phyloP scores from a whole-genome alignment of 2,888 invertebrate species.

The Lasioglossum marginatum region DNA sequence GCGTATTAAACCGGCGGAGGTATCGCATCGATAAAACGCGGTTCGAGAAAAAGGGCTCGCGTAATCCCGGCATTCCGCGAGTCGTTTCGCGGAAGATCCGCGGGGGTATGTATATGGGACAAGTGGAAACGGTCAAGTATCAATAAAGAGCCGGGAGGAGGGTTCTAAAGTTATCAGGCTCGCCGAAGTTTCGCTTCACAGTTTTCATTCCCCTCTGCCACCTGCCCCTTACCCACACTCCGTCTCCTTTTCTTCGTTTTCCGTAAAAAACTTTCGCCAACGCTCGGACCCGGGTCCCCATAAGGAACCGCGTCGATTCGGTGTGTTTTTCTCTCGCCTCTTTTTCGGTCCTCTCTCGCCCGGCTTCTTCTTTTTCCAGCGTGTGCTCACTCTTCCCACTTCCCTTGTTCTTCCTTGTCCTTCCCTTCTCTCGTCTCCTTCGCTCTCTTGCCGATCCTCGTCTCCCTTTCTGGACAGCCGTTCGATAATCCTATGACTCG shows the following conservation, averaged over 20 bases:
- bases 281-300: constrained; percentile 58
- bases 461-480: background rate
- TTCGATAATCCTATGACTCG: constrained; percentile 34
- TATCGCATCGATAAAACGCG: constrained; percentile 11
- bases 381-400: background rate
- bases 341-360: background rate
- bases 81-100: constrained; percentile 7
- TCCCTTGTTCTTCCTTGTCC: background rate
- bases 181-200: constrained; percentile 49
- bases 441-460: background rate
- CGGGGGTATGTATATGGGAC: constrained; percentile 64
- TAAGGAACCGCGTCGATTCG: constrained; percentile 51
- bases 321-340: constrained; percentile 9
- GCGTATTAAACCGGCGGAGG: constrained; percentile 7
- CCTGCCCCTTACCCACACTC: background rate
- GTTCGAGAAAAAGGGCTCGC: constrained; percentile 22
- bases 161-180: constrained; percentile 72
- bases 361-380: background rate
- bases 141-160: constrained; percentile 65
- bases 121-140: constrained; percentile 69
- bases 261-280: constrained; percentile 53
- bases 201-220: constrained; percentile 54
- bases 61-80: constrained; percentile 57
- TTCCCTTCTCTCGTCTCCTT: background rate
- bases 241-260: constrained; percentile 28